Base-by-base conservation (phyloP, 2,888 invertebrate species). In the Abrostola tripartita region DNA sequence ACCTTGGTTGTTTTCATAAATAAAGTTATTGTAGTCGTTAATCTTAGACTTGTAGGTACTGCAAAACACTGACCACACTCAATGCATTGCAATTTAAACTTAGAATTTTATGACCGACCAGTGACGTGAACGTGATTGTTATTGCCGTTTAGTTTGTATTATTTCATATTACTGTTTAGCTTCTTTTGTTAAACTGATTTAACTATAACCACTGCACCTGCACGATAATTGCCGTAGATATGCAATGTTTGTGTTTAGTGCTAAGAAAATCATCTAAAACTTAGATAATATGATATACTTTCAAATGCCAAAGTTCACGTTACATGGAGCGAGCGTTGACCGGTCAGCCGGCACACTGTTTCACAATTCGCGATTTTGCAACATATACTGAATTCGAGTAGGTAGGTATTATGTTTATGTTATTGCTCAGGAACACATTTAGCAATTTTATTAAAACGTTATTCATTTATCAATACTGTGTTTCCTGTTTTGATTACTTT, bases 11-110 rank as follows among this genome's bases (percentile, higher is more conserved):
- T 62, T 60, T 66, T 61, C 44, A 35, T 56, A 52, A 53, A 47
- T 44, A 38, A 41, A 57, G 41, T 37, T 67, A 55, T 59, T 53
- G n/a, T 49, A 52, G 58, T 61, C 65, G 59, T 59, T 56, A 63
- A 63, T 60, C 52, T n/a, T 64, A 64, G 50, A 68, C 64, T 53
- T 47, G 10, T 47, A 24, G 49, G 59, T 59, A 62, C 55, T 57
- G 74, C 70, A 66, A 76, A 83, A 76, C 51, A 86, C 89, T 90
- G 90, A 90, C 90, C 90, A 85, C 62, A 76, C 86, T 83, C 88
- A 89, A 87, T 82, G 81, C 63, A 66, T 68, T 81, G 77, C 81
- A 76, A 77, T 82, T 74, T 78, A 79, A 78, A 77, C 81, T 72
- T 81, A 71, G 64, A 79, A 82, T 69, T 86, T 88, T 85, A 86